These are phyloP conservation scores for Hydriomena furcata DNA, from an alignment of 2,888 invertebrate genomes.

Conservation along the genomic window DNA sequence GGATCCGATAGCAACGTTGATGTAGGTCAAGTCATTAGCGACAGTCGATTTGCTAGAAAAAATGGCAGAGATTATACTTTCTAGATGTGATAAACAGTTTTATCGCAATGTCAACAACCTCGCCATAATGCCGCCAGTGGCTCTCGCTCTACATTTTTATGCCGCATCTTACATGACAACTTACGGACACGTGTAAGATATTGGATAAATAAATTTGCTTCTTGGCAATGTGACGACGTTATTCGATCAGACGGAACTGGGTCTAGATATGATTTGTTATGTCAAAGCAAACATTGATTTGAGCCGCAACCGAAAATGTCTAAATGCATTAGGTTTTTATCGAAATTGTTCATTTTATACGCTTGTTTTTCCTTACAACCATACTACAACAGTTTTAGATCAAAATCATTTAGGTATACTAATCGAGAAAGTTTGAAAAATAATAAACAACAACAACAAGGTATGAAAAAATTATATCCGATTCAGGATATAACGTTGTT, in stretches of 20 bases:
- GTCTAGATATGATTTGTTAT: too few relatives aligned
- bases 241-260: not conserved
- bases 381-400: too few relatives aligned
- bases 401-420: too few relatives aligned
- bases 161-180: conserved; percentile 45
- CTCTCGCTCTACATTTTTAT: conserved; percentile 51
- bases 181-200: conserved; percentile 45
- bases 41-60: conserved; percentile 24
- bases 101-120: conserved; percentile 67
- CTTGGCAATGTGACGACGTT: conserved; percentile 24
- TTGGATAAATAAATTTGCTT: conserved; percentile 35
- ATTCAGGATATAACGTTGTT: too few relatives aligned
- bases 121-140: conserved; percentile 41
- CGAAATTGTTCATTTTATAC: too few relatives aligned
- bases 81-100: conserved; percentile 43
- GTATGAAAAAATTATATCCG: too few relatives aligned
- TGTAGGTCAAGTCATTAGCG: conserved; percentile 35
- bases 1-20: conserved; percentile 28
- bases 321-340: too few relatives aligned
- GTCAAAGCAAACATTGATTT: too few relatives aligned
- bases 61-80: conserved; percentile 35
- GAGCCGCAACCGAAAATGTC: too few relatives aligned
- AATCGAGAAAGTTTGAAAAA: too few relatives aligned
- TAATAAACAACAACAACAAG: not conserved
- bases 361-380: too few relatives aligned